Evolutionary conservation across 2,113 vertebrate species (phyloP).

Genomic region (Hylia prasina): DNA sequence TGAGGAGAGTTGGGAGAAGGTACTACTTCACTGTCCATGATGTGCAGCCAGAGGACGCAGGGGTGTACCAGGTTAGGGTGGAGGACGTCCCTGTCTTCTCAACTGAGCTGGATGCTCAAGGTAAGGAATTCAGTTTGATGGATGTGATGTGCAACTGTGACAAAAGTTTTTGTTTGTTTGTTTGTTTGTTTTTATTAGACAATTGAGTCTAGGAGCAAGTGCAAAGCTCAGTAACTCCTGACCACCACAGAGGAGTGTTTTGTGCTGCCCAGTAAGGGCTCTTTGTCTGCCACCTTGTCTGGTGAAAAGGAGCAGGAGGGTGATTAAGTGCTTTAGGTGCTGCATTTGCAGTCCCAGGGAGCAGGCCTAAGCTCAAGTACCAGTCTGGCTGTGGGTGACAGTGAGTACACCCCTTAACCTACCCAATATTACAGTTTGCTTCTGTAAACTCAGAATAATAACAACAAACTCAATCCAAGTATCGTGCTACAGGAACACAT

Average conservation of each 20-base stretch:
- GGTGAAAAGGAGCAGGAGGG: not conserved
- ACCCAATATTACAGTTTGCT: not conserved
- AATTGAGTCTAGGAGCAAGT: not conserved
- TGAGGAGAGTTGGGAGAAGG: slow-evolving; percentile 65
- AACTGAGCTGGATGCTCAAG: slow-evolving; percentile 72
- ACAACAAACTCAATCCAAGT: not conserved
- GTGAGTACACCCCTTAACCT: not conserved
- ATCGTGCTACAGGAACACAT: not conserved
- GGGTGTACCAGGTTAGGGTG: slow-evolving; percentile 86
- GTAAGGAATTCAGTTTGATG: slow-evolving; percentile 54
- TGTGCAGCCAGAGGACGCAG: slow-evolving; percentile 79
- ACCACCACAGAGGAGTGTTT: not conserved
- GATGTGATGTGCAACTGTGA: not conserved
- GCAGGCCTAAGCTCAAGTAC: not conserved
- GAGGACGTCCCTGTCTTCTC: slow-evolving; percentile 79
- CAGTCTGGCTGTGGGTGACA: not conserved
- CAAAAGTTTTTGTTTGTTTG: not conserved
- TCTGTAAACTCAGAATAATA: not conserved
- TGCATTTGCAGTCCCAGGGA: not conserved
- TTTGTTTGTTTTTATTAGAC: not conserved
- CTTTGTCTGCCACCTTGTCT: not conserved
- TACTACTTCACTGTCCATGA: slow-evolving; percentile 83
- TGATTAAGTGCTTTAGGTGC: not conserved
- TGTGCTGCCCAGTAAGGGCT: not conserved
- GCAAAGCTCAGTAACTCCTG: not conserved